phyloP scores from a whole-genome alignment of 2,888 invertebrate species.

The Parapristionchus giblindavisi region DNA sequence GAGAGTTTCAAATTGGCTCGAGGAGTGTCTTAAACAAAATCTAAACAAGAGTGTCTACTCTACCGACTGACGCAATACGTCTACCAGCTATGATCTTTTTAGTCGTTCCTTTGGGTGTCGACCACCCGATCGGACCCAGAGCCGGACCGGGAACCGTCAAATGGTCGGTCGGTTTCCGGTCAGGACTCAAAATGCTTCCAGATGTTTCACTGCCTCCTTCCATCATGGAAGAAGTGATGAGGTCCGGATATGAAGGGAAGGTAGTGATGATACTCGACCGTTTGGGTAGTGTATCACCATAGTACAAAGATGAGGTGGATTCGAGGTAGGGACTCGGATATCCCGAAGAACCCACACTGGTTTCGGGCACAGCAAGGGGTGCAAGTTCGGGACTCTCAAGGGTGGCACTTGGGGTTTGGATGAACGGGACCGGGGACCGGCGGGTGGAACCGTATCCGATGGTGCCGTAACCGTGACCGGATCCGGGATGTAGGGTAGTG shows the following conservation, averaged over 20 bases:
- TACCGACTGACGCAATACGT: not conserved
- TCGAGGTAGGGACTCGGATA: conserved; percentile 27
- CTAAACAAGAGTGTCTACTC: conserved; percentile 29
- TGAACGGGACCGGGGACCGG: not conserved
- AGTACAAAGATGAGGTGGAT: conserved; percentile 19
- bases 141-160: no score
- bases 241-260: conserved; percentile 30
- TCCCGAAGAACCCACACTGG: conserved; percentile 3
- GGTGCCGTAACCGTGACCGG: not conserved
- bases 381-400: conserved; percentile 3
- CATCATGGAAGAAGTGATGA: conserved; percentile 10
- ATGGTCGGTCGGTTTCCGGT: no score
- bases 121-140: conserved; percentile 22
- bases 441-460: no score
- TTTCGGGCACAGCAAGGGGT: conserved; percentile 8
- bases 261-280: not conserved
- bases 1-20: no score
- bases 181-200: conserved; percentile 25
- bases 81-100: conserved; percentile 7
- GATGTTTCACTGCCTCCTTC: conserved; percentile 36
- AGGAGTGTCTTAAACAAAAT: no score
- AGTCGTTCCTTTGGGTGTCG: conserved; percentile 15
- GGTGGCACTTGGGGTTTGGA: not conserved
- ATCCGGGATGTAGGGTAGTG: not conserved
- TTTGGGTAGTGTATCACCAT: not conserved